Evolutionary conservation across 2,888 invertebrate species (phyloP), one percentile per base, ranked within the genome.

Genomic region (Synanthedon vespiformis): DNA sequence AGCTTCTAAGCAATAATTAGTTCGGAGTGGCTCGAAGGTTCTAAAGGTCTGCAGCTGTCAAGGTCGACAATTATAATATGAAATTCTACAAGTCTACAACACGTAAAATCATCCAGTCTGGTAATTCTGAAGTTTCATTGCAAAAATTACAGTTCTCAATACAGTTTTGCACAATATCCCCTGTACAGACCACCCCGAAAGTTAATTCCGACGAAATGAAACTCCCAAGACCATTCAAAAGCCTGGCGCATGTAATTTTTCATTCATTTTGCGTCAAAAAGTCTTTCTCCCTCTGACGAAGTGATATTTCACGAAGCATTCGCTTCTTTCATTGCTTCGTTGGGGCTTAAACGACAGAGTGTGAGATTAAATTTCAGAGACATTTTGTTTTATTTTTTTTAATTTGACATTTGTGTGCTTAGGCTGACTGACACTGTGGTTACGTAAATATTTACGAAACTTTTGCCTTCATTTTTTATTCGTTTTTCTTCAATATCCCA

Each of bases 261-360:
- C 77, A 74, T 77, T 76, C 74, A 76, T 77, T 74, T 70, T 64
- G 68, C 67, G 72, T 73, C 73, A 76, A 77, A 68, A 61, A 65
- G 61, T 62, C 58, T 44, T 44, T 44, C 58, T 55, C 58, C 53
- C 54, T 54, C 54, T 52, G 57, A 58, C 56, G 56, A 61, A 64
- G 50, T 57, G 52, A 51, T 53, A 50, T 61, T 60, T 58, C 57
- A 57, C 57, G 52, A 54, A 55, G 58, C 54, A 55, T 57, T 56
- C 57, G 52, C 51, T 51, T 49, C 52, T 49, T 52, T 58, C 56
- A 44, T 44, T n/a, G 44, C 44, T 44, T 44, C 44, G 44, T 44
- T 44, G 44, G 14, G 14, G 13, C 44, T 44, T 44, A 58, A 57
- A 57, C 56, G 54, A 55, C 57, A 56, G 53, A 55, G 53, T 53